Percentiles rank a stretch among this genome's conserved stretches.
phyloP scores from a whole-genome alignment of 2,888 invertebrate genomes.

The Agriopis aurantiaria region DNA sequence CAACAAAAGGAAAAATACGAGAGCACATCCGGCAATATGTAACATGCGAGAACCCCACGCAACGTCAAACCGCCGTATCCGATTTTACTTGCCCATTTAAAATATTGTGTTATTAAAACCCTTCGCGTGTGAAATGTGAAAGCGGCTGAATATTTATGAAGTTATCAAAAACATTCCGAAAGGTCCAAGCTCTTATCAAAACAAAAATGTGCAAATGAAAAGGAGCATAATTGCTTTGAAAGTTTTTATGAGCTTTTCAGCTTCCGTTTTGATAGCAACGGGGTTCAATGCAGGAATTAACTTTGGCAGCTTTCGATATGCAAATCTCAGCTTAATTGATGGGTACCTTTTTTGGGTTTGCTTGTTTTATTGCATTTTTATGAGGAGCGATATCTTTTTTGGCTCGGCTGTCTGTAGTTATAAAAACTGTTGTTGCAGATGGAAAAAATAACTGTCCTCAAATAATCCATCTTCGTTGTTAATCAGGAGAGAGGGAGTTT shows the following conservation, averaged over 20 bases:
- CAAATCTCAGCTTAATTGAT: constrained; percentile 55
- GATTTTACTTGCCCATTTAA: constrained; percentile 55
- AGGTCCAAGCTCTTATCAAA: constrained; percentile 60
- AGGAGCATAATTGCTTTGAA: constrained; percentile 71
- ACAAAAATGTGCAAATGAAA: constrained; percentile 62
- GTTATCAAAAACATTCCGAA: constrained; percentile 64
- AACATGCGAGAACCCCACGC: constrained; percentile 53
- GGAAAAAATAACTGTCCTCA: constrained; percentile 4
- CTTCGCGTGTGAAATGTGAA: constrained; percentile 71
- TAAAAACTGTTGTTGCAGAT: background rate
- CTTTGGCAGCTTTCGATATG: constrained; percentile 64
- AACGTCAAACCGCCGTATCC: constrained; percentile 49
- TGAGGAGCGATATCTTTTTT: constrained; percentile 39
- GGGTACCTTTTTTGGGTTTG: constrained; percentile 47
- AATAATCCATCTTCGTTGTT: constrained; percentile 12
- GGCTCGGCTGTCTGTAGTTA: constrained; percentile 11
- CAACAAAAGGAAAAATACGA: constrained; percentile 60
- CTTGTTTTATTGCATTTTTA: constrained; percentile 45
- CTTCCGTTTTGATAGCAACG: constrained; percentile 56
- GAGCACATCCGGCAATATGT: constrained; percentile 57
- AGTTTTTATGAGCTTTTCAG: constrained; percentile 65
- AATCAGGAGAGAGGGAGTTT: constrained; percentile 17
- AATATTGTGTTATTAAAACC: constrained; percentile 57
- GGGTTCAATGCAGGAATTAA: constrained; percentile 59
- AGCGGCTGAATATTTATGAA: constrained; percentile 78